These are phyloP conservation scores for Oreotrochilus melanogaster DNA, from an alignment of 2,113 vertebrate species.

Conservation along the genomic window DNA sequence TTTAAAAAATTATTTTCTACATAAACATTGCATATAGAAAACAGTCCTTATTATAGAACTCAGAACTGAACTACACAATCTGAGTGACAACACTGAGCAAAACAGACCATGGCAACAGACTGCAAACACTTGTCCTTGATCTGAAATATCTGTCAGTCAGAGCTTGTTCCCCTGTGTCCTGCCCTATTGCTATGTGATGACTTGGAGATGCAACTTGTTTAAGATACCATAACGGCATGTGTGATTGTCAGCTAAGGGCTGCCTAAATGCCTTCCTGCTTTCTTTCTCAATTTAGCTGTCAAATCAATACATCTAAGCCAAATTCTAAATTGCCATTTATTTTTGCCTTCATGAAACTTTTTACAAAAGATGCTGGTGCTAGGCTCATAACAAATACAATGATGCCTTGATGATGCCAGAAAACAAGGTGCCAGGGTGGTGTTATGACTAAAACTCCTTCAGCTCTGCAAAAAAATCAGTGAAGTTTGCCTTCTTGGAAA, in stretches of 20 bases:
- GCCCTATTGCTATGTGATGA: not conserved
- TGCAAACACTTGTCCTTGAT: not conserved
- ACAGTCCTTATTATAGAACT: not conserved
- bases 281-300: not conserved
- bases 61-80: not conserved
- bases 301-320: not conserved
- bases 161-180: not conserved
- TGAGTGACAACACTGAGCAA: rapidly evolving
- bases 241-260: not conserved
- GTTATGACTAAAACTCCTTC: not conserved
- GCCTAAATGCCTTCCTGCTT: not conserved
- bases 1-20: not conserved
- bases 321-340: not conserved
- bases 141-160: not conserved
- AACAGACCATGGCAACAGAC: not conserved
- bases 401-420: not conserved
- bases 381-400: not conserved
- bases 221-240: not conserved
- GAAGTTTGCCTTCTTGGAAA: not conserved
- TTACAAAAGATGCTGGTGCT: not conserved
- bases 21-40: not conserved
- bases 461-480: not conserved
- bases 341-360: not conserved
- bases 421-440: not conserved
- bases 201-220: not conserved